Evolutionary conservation across 1,140 invertebrate species (phyloP), one percentile per base, ranked within the genome.

Genomic region (Panagrolaimus sp.): DNA sequence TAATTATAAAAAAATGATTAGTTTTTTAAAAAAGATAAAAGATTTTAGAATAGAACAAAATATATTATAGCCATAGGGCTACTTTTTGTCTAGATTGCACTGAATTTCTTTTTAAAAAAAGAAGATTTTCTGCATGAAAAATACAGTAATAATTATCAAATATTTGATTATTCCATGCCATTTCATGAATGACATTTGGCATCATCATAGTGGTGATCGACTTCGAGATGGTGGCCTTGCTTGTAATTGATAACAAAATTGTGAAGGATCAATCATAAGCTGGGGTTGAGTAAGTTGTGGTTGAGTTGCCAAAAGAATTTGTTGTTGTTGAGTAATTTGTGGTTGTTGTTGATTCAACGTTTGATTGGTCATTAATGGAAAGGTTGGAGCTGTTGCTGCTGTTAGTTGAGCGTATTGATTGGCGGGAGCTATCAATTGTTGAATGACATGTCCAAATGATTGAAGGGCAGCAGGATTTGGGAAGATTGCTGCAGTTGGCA

Each of bases 241-340:
- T 28, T 26, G 21, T 28, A 58, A 58, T 28, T 58, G 52, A n/a
- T 58, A 58, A 28, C 52, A 58, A 58, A 58, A 58, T 28, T 21
- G 21, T 21, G 14, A 12, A 0, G 52, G 52, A 58, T 58, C 28
- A 28, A 58, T 28, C 21, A 58, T 58, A 1, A 28, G 21, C 28
- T 58, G 52, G 3, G 21, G 52, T 28, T 58, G 52, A 38, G 32
- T 38, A 38, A 38, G 32, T 38, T 38, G 32, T 28, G 52, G 52
- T n/a, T 26, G 21, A 38, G n/a, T n/a, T n/a, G 32, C 32, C 52
- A 58, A n/a, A 12, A 58, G 21, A 28, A 58, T 58, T 12, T 21
- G 21, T 58, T 58, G 52, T 21, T 58, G 52, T 28, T 58, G 52
- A 38, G 32, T 38, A 38, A 38, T 38, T 38, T 38, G 32, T 28